Evolutionary conservation across 2,888 invertebrate species (phyloP).

Genomic region (Coelinius sp.): DNA sequence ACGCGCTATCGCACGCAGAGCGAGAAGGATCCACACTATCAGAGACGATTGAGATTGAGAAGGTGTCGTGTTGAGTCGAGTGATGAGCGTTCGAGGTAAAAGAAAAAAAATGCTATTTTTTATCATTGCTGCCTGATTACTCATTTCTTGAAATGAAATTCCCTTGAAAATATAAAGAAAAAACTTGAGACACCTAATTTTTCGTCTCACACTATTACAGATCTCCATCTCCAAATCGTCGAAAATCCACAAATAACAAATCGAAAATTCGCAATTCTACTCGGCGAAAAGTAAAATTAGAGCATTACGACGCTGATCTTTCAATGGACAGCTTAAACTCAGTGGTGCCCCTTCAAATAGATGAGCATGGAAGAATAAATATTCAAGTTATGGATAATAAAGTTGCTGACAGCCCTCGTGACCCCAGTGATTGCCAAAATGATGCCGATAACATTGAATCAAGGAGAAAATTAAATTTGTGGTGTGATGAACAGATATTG

Average conservation of each 20-base stretch:
- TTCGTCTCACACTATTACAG: too few species aligned
- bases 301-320: conserved; percentile 63
- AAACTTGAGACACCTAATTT: too few species aligned
- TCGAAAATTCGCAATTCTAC: conserved; percentile 53
- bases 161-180: too few species aligned
- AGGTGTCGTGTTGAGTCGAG: conserved; percentile 73
- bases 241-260: conserved; percentile 57
- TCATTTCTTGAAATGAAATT: background rate
- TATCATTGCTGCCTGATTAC: background rate
- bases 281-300: conserved; percentile 56
- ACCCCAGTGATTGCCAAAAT: conserved; percentile 53
- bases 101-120: background rate
- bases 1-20: conserved; percentile 91
- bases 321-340: conserved; percentile 67
- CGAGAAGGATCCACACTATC: conserved; percentile 89
- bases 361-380: conserved; percentile 73
- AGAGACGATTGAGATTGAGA: conserved; percentile 78
- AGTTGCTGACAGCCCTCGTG: conserved; percentile 33
- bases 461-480: conserved; percentile 52
- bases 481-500: conserved; percentile 64
- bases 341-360: conserved; percentile 73
- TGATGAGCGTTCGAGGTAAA: conserved; percentile 70
- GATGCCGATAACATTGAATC: conserved; percentile 43
- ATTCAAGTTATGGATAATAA: conserved; percentile 57
- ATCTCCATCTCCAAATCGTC: conserved; percentile 63